A percentile compares a stretch with the other conserved stretches of the same genome.
These are phyloP conservation scores for Morphnarchus princeps DNA, from an alignment of 2,113 vertebrate genomes.

Conservation along the genomic window DNA sequence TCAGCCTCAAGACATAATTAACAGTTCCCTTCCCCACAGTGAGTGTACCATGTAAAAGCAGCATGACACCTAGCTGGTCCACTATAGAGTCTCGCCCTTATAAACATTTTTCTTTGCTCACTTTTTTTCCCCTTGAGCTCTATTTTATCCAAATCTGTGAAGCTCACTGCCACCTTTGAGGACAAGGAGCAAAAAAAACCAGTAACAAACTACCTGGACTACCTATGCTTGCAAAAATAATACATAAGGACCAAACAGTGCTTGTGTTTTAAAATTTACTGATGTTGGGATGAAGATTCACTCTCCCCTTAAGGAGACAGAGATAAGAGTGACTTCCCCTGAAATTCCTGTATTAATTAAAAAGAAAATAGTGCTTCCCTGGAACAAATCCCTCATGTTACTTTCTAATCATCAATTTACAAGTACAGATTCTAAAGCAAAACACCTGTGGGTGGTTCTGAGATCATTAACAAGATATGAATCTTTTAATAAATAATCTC, in stretches of 20 bases:
- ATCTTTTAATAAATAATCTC: conserved; percentile 41
- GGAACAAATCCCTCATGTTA: not conserved
- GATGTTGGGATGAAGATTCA: not conserved
- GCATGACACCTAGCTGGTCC: not conserved
- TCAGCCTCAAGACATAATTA: not conserved
- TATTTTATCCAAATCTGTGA: not conserved
- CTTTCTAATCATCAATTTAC: conserved; percentile 12
- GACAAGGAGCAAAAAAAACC: not conserved
- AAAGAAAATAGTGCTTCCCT: not conserved
- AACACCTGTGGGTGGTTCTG: not conserved
- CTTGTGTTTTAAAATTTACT: not conserved
- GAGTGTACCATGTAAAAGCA: not conserved
- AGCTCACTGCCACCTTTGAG: not conserved
- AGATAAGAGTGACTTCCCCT: not conserved
- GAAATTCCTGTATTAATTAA: not conserved
- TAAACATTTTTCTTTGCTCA: not conserved
- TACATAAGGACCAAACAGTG: not conserved
- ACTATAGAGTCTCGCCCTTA: not conserved
- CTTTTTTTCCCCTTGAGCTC: not conserved
- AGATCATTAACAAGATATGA: conserved; percentile 32
- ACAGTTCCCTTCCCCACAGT: not conserved
- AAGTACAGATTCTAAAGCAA: not conserved
- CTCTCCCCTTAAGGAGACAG: not conserved
- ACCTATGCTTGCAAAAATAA: not conserved
- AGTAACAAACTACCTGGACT: not conserved